Evolutionary conservation across 2,113 vertebrate genomes (phyloP).

Genomic region (Gnathonemus longibarbis): DNA sequence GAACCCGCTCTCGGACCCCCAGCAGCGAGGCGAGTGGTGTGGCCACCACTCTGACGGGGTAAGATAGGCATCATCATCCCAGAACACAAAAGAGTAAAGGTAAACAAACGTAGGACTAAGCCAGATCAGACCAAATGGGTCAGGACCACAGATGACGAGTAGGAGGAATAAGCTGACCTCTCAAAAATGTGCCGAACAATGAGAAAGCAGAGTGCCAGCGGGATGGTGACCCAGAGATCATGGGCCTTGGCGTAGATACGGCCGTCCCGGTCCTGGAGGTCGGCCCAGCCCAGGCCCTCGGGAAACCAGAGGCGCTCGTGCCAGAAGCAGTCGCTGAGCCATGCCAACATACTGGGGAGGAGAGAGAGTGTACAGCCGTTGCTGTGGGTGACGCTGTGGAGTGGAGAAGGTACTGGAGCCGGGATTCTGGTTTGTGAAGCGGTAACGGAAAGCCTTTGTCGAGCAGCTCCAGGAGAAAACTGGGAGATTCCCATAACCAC

Average conservation of each 20-base stretch:
- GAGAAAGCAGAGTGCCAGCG: constrained; percentile 78
- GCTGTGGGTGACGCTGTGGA: not conserved
- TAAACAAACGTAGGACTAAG: not conserved
- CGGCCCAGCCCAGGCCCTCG: constrained; percentile 77
- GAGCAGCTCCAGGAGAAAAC: not conserved
- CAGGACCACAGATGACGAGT: not conserved
- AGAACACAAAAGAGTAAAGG: not conserved
- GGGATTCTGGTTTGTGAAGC: not conserved
- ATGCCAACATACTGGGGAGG: constrained; percentile 70
- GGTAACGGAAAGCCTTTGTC: not conserved
- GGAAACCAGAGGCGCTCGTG: constrained; percentile 90
- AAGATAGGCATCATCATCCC: not conserved
- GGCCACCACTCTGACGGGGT: constrained; percentile 59
- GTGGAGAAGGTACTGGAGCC: not conserved
- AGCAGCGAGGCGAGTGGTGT: constrained; percentile 69
- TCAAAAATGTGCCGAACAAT: constrained; percentile 79
- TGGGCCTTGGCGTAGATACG: constrained; percentile 67
- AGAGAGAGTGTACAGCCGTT: constrained; percentile 16
- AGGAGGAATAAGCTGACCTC: constrained; percentile 58
- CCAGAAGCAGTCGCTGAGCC: constrained; percentile 75
- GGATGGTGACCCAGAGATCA: constrained; percentile 78
- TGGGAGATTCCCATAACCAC: not conserved
- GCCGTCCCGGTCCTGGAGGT: constrained; percentile 71
- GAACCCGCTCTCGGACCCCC: constrained; percentile 73
- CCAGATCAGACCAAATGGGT: not conserved